Base-by-base conservation (phyloP, 2,113 vertebrate species). In the Lepisosteus oculatus region DNA sequence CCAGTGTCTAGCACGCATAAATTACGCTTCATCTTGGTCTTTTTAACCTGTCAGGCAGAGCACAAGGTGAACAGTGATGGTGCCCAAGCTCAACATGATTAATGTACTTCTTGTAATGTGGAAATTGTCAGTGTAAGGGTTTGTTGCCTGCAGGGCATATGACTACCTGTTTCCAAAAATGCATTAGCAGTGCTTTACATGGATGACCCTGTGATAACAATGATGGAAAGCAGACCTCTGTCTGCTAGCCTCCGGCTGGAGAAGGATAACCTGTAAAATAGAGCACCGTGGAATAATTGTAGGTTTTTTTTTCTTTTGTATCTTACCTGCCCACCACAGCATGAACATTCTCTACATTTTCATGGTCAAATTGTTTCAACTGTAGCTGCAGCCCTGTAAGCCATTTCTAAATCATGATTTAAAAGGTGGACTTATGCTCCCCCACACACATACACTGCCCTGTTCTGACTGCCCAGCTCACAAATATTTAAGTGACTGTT, bases 141-240 rank as follows among this genome's bases (percentile, higher is more conserved):
- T 66, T 61, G 78, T 71, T 73, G 78, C 80, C 78, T 83, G 69
- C 55, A 15, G 75, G 81, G 74, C 80, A 74, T 77, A 72, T 45
- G 64, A 74, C 77, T 70, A 79, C 76, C 71, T 3, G 71, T 65
- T 77, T 84, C 64, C 79, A 70, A 71, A 84, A 80, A 61, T 69
- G 77, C 77, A 74, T 76, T 70, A 41, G 71, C 74, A 56, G 61
- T 15, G 69, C 75, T 67, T 72, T 77, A 66, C 76, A 81, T 8
- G 44, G 43, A 47, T 47, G 13, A 66, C 63, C 63, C 63, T 14
- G 13, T 29, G 6, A 14, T 45, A 47, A 13, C 6, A 45, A 6
- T 15, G 43, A 66, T 47, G 43, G 13, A 66, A 14, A 66, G 43
- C 43, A 47, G 43, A 13, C 3, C 42, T 44, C 2, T 13, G 8